phyloP scores from a whole-genome alignment of 2,113 vertebrate species.

The Entelurus aequoreus region DNA sequence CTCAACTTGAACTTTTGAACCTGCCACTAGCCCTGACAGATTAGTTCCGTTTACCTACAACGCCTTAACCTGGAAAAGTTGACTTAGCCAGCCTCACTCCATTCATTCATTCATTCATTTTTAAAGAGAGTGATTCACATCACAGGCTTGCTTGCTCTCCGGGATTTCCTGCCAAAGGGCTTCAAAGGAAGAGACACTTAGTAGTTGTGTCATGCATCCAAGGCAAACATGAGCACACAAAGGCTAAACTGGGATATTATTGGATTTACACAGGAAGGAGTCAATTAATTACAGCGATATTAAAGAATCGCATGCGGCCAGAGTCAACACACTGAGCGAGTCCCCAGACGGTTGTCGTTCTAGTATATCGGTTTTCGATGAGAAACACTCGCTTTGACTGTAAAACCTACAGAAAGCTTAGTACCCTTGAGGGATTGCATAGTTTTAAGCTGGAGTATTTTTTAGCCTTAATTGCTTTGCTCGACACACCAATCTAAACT shows the following conservation, averaged over 20 bases:
- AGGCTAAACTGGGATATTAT: conserved; percentile 6
- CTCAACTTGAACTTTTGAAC: conserved; percentile 51
- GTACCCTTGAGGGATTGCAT: conserved; percentile 22
- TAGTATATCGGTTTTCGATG: background rate
- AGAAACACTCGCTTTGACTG: background rate
- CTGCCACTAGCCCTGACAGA: conserved; percentile 22
- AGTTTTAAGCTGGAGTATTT: conserved; percentile 34
- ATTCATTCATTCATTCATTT: background rate
- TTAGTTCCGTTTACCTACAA: conserved; percentile 29
- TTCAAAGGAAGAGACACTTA: conserved; percentile 22
- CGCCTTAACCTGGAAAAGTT: conserved; percentile 28
- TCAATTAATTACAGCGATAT: conserved; percentile 2
- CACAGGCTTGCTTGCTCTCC: conserved; percentile 12
- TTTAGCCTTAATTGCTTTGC: conserved; percentile 34
- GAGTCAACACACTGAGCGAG: background rate
- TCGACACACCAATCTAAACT: conserved; percentile 10
- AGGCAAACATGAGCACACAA: conserved; percentile 3
- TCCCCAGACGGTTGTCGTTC: background rate
- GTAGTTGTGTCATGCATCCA: conserved; percentile 16
- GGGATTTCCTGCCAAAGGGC: conserved; percentile 15
- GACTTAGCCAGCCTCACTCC: conserved; percentile 29
- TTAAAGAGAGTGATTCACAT: conserved; percentile 30
- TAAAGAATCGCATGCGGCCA: background rate
- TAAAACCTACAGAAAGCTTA: conserved; percentile 21
- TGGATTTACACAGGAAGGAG: background rate